phyloP scores from a whole-genome alignment of 1,140 invertebrate species.

The Gonatopus flavifemur region DNA sequence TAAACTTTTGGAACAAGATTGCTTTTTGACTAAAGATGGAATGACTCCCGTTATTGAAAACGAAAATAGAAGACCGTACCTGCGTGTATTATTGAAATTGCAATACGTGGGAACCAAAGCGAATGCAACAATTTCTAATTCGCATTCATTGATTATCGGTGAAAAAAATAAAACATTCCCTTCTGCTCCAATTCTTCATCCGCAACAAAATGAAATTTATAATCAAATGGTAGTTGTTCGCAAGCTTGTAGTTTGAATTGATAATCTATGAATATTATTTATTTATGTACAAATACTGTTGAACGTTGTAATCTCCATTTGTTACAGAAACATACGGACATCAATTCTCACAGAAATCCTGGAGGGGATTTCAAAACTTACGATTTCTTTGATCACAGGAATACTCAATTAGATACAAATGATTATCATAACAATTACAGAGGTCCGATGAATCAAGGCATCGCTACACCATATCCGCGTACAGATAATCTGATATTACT shows the following conservation, averaged over 20 bases:
- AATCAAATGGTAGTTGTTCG: conserved; percentile 10
- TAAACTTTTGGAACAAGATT: conserved; percentile 39
- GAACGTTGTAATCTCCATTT: too few species aligned
- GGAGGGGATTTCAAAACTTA: conserved; percentile 35
- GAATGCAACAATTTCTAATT: conserved; percentile 15
- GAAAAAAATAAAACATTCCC: background rate
- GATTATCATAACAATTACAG: conserved; percentile 13
- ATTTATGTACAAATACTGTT: conserved; percentile 10
- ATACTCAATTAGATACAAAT: conserved; percentile 14
- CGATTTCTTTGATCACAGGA: background rate
- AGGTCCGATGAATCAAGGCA: conserved; percentile 5
- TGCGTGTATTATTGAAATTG: conserved; percentile 37
- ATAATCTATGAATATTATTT: conserved; percentile 1
- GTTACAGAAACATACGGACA: conserved; percentile 25
- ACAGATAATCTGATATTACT: conserved; percentile 9
- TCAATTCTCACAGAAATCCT: conserved; percentile 38
- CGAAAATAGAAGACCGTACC: conserved; percentile 25
- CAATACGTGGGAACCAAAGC: conserved; percentile 34
- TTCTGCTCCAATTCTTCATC: background rate
- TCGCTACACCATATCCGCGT: conserved; percentile 10
- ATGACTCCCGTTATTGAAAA: conserved; percentile 15
- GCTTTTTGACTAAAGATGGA: conserved; percentile 32
- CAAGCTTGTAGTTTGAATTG: background rate
- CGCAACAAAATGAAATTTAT: conserved; percentile 12
- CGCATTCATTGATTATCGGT: conserved; percentile 5